Conservation (phyloP, 2,888 invertebrate species). For the Tetramorium bicarinatum region DNA sequence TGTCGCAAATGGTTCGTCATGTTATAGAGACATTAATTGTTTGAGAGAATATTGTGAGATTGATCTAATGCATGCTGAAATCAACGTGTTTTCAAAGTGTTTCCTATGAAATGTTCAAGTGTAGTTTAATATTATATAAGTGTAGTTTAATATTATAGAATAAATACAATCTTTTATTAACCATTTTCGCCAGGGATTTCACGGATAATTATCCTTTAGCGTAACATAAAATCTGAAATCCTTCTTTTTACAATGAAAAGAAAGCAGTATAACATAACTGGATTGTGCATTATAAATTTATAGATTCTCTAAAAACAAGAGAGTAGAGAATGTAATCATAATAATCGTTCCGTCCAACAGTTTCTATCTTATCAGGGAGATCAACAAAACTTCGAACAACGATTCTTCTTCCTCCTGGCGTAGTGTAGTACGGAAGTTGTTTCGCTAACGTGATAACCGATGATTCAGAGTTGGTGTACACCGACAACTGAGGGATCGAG, state of each 20-base stretch:
- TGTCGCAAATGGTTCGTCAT: too few species aligned
- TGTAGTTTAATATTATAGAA: too few species aligned
- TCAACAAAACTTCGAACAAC: conserved; percentile 51
- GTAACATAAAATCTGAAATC: background rate
- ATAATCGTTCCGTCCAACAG: background rate
- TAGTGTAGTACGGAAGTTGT: conserved; percentile 12
- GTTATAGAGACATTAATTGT: too few species aligned
- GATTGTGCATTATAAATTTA: background rate
- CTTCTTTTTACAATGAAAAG: background rate
- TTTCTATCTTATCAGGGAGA: conserved; percentile 28
- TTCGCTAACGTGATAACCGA: conserved; percentile 29
- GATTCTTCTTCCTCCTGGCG: conserved; percentile 24
- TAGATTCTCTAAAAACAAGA: background rate
- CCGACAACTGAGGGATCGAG: conserved; percentile 32
- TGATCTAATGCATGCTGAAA: too few species aligned
- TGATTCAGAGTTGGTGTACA: conserved; percentile 30
- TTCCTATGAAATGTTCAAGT: too few species aligned
- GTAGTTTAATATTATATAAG: too few species aligned
- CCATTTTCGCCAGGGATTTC: background rate
- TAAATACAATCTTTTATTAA: too few species aligned
- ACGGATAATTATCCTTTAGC: background rate
- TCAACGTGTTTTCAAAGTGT: too few species aligned
- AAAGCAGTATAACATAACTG: conserved; percentile 8
- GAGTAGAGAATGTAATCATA: background rate
- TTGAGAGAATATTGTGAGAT: too few species aligned